A percentile compares a stretch with the other conserved stretches of the same genome.
phyloP scores from a whole-genome alignment of 2,888 invertebrate species.

The Euclidia mi region DNA sequence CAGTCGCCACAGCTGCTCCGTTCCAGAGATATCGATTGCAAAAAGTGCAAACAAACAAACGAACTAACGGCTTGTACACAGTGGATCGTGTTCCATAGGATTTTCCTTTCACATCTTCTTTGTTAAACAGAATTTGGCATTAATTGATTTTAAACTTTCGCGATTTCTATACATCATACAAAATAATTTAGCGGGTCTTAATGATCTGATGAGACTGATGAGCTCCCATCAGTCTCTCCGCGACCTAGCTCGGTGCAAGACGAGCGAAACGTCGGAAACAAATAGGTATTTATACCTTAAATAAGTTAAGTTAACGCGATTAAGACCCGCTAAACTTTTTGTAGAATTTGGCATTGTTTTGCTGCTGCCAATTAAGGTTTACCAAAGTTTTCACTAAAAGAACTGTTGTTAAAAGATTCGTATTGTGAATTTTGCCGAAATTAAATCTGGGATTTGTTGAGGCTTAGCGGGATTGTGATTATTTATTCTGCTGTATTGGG shows the following conservation, averaged over 20 bases:
- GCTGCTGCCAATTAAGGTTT: constrained; percentile 6
- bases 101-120: constrained; percentile 41
- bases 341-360: no score
- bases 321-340: no score
- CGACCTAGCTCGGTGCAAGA: no score
- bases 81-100: constrained; percentile 48
- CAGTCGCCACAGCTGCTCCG: constrained; percentile 78
- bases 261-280: no score
- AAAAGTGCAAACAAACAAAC: constrained; percentile 77
- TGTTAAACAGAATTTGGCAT: constrained; percentile 34
- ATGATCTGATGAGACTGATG: no score
- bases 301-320: no score
- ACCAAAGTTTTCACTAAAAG: neutral
- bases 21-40: constrained; percentile 85
- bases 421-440: neutral
- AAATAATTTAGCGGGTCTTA: no score
- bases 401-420: neutral
- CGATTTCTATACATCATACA: no score
- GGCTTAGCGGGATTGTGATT: constrained; percentile 7
- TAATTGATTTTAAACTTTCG: no score
- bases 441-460: constrained; percentile 4
- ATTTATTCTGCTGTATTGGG: constrained; percentile 6
- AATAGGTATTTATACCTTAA: no score
- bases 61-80: constrained; percentile 72
- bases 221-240: no score